Evolutionary conservation across 2,888 invertebrate genomes (phyloP), one percentile per base, ranked within the genome.

Genomic region (Orthosia gracilis): DNA sequence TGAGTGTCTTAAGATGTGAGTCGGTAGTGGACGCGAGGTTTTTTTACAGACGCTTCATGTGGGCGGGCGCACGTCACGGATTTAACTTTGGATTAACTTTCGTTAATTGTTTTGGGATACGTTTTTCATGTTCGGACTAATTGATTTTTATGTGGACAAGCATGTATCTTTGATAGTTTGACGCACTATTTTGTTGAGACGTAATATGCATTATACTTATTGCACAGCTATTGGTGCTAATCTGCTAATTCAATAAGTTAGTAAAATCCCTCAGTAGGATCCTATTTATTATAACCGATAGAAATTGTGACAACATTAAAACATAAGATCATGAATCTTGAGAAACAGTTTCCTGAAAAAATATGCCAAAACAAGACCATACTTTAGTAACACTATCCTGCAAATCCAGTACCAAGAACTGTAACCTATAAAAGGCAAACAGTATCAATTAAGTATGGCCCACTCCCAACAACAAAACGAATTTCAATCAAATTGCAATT

Each of bases 11-110:
- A 78, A 85, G 88, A 87, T 83, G 86, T 88, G 85, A 85, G 72
- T 81, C 85, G 87, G 85, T 91, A 92, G 90, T 93, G 91, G 91
- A 92, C 90, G 89, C 88, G 87, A 80, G 69, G 91, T 93, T 94
- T 95, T 93, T 89, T 81, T 76, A 76, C 87, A 84, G 85, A 85
- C 80, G 85, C 85, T 93, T 93, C 91, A 93, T 94, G 95, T 96
- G 95, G 96, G 96, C 96, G 96, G 95, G 94, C 95, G 92, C 91
- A 90, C 92, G 94, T 94, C 94, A 92, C 89, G 92, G 93, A 94
- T 93, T 94, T 91, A 90, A 92, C 90, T 90, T 89, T 86, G 91
- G 91, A 93, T 94, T 93, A 92, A 92, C 90, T 93, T 93, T 93
- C 91, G 91, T 94, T 94, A 93, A 94, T 95, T 94, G 94, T 94